phyloP scores from a whole-genome alignment of 2,888 invertebrate genomes.

The Arenicola marina region DNA sequence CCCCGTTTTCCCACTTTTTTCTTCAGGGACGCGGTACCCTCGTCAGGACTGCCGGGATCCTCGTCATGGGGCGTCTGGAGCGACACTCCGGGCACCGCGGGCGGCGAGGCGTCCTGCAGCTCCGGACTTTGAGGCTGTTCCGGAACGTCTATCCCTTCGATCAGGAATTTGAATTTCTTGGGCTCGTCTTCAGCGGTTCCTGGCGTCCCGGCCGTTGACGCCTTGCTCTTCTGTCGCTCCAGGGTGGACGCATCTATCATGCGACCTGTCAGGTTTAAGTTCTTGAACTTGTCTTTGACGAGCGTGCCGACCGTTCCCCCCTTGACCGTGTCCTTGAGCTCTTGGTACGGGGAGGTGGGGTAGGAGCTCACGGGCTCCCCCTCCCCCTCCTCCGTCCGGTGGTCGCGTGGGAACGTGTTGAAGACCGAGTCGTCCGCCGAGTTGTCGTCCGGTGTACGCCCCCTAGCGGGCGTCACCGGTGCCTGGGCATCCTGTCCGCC shows the following conservation, averaged over 20 bases:
- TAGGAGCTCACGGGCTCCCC: not conserved
- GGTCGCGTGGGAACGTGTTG: not conserved
- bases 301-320: not conserved
- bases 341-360: not conserved
- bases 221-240: not conserved
- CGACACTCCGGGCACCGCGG: not conserved
- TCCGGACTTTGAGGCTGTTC: too few relatives aligned
- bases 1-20: constrained; percentile 20
- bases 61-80: not conserved
- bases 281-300: constrained; percentile 1
- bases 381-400: not conserved
- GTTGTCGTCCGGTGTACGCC: not conserved
- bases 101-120: not conserved
- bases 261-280: not conserved
- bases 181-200: not conserved
- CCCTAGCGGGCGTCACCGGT: too few relatives aligned
- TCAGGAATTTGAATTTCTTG: constrained; percentile 28
- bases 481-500: too few relatives aligned
- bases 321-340: not conserved
- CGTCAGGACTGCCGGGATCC: not conserved
- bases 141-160: constrained; percentile 37
- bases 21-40: not conserved
- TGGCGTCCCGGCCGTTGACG: not conserved
- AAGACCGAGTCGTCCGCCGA: not conserved
- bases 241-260: not conserved